Base-by-base conservation (phyloP, 1,140 invertebrate species). In the Drosophila lini region DNA sequence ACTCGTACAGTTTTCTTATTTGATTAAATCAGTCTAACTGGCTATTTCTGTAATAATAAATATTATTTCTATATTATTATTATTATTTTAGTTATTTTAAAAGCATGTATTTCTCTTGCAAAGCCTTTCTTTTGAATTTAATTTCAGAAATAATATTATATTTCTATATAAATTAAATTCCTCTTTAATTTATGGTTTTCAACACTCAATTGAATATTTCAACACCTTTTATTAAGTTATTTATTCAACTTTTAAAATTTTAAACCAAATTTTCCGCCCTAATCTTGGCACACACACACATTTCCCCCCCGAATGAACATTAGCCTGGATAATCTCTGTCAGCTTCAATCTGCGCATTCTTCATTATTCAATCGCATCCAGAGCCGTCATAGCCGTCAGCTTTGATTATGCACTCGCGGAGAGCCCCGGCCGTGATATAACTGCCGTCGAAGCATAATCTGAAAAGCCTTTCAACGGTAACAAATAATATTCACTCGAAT, bases 401-500 rank as follows among this genome's bases (percentile, higher is more conserved):
- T 71, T 45, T 40, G 67, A 73, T 73, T 73, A 73, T 73, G 69
- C 65, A 73, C 16, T 59, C 52, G 38, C 38, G 11, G 55, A 63
- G 61, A 58, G 52, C 53, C 16, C 55, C 31, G 41, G 10, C 60
- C 73, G n/a, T 75, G 71, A 75, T 74, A 75, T 75, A 75, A 75
- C 73, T 52, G 53, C n/a, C 45, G 52, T 50, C 31, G 50, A 65
- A 32, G 73, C 73, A 75, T 75, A 75, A 75, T 75, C 71, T 75
- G 36, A 44, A 62, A 67, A 47, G 52, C 58, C 60, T 47, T 57
- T 76, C 61, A 68, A 77, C 62, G 74, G 73, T 77, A 75, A 86
- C 83, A 88, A 81, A 79, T 63, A 88, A 82, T 78, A 81, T 63
- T 80, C 62, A 74, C 62, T 64, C 71, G 57, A 53, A 79, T 88